Evolutionary conservation across 2,888 invertebrate genomes (phyloP), one percentile per base, ranked within the genome.

Genomic region (Parnassius apollo): DNA sequence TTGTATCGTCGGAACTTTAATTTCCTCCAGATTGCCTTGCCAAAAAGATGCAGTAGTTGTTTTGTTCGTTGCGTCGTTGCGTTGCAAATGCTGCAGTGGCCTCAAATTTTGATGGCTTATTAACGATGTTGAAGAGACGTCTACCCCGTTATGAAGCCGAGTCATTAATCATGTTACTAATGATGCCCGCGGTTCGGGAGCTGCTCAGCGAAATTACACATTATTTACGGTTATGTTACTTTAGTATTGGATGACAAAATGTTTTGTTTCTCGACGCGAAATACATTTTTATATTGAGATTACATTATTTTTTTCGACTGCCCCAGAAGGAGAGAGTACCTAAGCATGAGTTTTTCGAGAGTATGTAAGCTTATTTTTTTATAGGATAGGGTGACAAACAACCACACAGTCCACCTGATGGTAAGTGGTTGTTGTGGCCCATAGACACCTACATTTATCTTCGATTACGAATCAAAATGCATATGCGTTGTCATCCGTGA

Each of bases 121-220:
- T 61, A 61, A 56, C 56, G 35, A 52, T 44, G 56, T 61, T 56
- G 56, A 56, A 45, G 61, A 49, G 61, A 50, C 61, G 56, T n/a
- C 45, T 52, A 45, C 53, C 35, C 62, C 44, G 55, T 62, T 44
- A 58, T 42, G 35, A 44, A 46, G 49, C 25, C 35, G 42, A 8
- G 50, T 62, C 54, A 62, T 62, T 62, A 50, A 62, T 62, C 62
- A 59, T 35, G 10, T 11, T 13, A 55, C 59, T 62, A 62, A 62
- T 62, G 62, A 58, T 18, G 12, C 12, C 22, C 42, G 42, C 42
- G 48, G 44, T 12, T 25, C 35, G 7, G 53, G 2, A 18, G 13
- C 44, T 42, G 22, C 10, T 2, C 35, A 35, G 48, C 46, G 25
- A 56, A 48, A 46, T 61, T 61, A 51, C 52, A 57, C 42, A 56